Evolutionary conservation across 2,888 invertebrate species (phyloP), one percentile per base, ranked within the genome.

Genomic region (Pycnomerus fuliginosus): DNA sequence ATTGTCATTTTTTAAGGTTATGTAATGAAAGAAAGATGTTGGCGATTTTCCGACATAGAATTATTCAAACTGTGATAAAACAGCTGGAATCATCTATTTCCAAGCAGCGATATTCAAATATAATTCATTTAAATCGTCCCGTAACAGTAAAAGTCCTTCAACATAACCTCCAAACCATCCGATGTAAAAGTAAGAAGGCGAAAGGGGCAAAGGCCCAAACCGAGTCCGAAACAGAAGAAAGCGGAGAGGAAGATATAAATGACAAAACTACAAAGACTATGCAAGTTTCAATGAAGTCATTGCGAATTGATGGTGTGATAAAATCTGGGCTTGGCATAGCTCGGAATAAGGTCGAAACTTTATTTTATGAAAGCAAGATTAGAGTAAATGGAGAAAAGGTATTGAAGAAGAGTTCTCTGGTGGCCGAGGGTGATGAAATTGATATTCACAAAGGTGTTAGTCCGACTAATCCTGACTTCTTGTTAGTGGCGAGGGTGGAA

Each of bases 341-440:
- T 17, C 80, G 89, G 66, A 87, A 85, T 65, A 91, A 90, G 80
- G 76, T 90, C 25, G 91, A 91, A 65, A 77, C 79, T 35, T 71
- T 83, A 32, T 89, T 92, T 67, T 91, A 90, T 72, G 85, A 86
- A 53, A 87, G 85, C 62, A 86, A 82, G 75, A 80, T 92, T 48
- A 79, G 88, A 61, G 68, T 90, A 0, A 92, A 92, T 74, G 90
- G 90, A 3, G 76, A 79, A 52, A 88, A 86, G 66, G 70, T 88
- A 1, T 49, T 74, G 22, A 92, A 92, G 69, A 92, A 92, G 71
- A 87, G 88, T 69, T 65, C 69, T 10, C 69, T 75, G 58, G 84
- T 90, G 69, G 74, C 53, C 25, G 60, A 58, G 45, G 87, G 85
- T 7, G 89, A 90, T 74, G 88, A 89, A 74, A 75, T 91, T 47